A percentile compares a stretch with the other conserved stretches of the same genome.
phyloP scores from a whole-genome alignment of 2,888 invertebrate species.

The Platerodrilus igneus region DNA sequence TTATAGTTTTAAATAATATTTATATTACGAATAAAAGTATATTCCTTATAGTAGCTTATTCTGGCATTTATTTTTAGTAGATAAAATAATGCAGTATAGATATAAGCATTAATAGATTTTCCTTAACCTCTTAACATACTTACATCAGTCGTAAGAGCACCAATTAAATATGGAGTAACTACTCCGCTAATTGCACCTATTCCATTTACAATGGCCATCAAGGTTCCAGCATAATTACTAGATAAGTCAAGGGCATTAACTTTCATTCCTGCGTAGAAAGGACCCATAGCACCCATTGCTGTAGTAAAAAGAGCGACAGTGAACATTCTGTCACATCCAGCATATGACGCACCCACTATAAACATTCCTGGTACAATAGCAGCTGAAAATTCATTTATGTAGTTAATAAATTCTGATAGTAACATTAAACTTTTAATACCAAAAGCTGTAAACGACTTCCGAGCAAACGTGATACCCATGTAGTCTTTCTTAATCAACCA shows the following conservation, averaged over 20 bases:
- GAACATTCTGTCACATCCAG: constrained; percentile 53
- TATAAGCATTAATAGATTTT: too few relatives aligned
- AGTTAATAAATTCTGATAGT: too few relatives aligned
- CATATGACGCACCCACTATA: constrained; percentile 59
- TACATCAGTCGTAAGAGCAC: constrained; percentile 57
- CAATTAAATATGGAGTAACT: constrained; percentile 57
- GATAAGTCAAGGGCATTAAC: constrained; percentile 63
- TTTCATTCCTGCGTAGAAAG: constrained; percentile 64
- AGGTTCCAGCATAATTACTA: constrained; percentile 60
- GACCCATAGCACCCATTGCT: constrained; percentile 64
- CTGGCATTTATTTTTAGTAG: too few relatives aligned
- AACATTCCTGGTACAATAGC: constrained; percentile 59
- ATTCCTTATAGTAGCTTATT: too few relatives aligned
- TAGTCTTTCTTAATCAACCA: constrained; percentile 58
- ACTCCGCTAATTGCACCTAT: constrained; percentile 60
- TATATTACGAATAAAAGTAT: too few relatives aligned
- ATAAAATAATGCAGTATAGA: too few relatives aligned
- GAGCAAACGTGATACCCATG: constrained; percentile 54
- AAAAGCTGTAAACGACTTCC: constrained; percentile 49
- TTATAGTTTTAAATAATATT: too few relatives aligned
- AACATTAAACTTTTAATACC: too few relatives aligned
- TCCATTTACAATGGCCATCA: constrained; percentile 62
- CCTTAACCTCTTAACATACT: too few relatives aligned
- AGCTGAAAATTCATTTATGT: too few relatives aligned
- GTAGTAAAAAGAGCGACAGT: constrained; percentile 55